phyloP scores from a whole-genome alignment of 2,888 invertebrate species.

The Mesorhabditis sp. region DNA sequence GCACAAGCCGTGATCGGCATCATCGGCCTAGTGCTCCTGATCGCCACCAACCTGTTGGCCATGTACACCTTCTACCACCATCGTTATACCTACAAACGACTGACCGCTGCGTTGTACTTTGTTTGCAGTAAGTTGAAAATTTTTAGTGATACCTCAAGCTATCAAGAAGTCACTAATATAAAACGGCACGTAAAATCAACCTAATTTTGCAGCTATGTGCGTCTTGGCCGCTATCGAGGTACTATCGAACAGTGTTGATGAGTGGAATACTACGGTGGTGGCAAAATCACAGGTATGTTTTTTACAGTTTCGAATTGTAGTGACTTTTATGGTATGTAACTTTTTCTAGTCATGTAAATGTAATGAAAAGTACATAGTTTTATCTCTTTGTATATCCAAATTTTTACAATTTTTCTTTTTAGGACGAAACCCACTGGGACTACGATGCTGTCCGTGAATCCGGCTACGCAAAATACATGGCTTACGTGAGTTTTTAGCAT shows the following conservation, averaged over 20 bases:
- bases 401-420: neutral
- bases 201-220: conserved; percentile 42
- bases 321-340: neutral
- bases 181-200: neutral
- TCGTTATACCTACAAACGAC: conserved; percentile 54
- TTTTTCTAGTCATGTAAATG: too few species aligned
- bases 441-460: neutral
- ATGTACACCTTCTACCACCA: conserved; percentile 54
- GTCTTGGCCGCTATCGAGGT: conserved; percentile 49
- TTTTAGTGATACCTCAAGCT: neutral
- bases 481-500: neutral
- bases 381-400: neutral
- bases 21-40: conserved; percentile 43
- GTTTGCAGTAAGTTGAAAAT: conserved; percentile 40
- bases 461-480: conserved; percentile 4
- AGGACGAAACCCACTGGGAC: conserved; percentile 1
- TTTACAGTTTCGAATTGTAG: neutral
- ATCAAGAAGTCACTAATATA: neutral
- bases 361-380: neutral
- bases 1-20: conserved; percentile 52
- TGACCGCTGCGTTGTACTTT: conserved; percentile 44
- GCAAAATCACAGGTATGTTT: conserved; percentile 18
- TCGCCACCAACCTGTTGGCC: conserved; percentile 47
- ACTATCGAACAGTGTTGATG: conserved; percentile 46
- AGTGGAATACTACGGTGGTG: conserved; percentile 50